Percentiles rank a stretch among this genome's conserved stretches.
These are phyloP conservation scores for Anoplolepis gracilipes DNA, from an alignment of 1,140 invertebrate species.

Conservation along the genomic window DNA sequence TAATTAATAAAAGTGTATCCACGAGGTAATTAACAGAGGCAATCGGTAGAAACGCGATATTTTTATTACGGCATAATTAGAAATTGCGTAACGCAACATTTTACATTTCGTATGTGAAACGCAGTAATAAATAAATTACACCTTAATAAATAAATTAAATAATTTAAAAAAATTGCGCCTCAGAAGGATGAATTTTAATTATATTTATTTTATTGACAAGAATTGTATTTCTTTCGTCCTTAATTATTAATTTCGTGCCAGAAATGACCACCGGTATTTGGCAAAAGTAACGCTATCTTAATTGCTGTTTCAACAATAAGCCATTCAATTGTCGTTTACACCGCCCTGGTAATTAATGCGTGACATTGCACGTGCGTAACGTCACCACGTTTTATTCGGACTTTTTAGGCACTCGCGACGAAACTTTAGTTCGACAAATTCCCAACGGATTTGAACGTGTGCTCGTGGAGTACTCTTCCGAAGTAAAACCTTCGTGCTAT, in stretches of 20 bases:
- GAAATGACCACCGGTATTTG: neutral
- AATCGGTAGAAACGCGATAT: conserved; percentile 16
- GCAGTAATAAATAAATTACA: neutral
- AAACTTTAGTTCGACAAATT: conserved; percentile 34
- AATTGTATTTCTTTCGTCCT: neutral
- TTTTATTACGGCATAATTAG: conserved; percentile 26
- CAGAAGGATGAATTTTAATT: neutral
- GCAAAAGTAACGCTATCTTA: neutral
- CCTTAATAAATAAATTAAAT: too few species aligned
- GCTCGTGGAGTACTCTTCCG: neutral
- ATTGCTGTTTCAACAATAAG: conserved; percentile 40
- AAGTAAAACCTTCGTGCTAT: conserved; percentile 47
- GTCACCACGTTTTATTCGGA: conserved; percentile 12
- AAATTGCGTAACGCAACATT: neutral
- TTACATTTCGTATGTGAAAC: neutral
- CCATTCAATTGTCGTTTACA: conserved; percentile 52
- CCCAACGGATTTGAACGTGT: conserved; percentile 8
- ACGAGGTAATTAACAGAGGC: conserved; percentile 38
- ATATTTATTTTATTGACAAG: neutral
- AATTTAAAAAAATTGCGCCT: neutral
- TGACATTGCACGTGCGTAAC: neutral
- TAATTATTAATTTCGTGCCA: neutral
- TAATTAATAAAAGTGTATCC: conserved; percentile 55
- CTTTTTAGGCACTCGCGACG: conserved; percentile 23
- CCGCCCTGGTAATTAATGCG: conserved; percentile 40